Evolutionary conservation across 2,113 vertebrate genomes (phyloP), one percentile per base, ranked within the genome.

Genomic region (Ceyx cyanopectus): DNA sequence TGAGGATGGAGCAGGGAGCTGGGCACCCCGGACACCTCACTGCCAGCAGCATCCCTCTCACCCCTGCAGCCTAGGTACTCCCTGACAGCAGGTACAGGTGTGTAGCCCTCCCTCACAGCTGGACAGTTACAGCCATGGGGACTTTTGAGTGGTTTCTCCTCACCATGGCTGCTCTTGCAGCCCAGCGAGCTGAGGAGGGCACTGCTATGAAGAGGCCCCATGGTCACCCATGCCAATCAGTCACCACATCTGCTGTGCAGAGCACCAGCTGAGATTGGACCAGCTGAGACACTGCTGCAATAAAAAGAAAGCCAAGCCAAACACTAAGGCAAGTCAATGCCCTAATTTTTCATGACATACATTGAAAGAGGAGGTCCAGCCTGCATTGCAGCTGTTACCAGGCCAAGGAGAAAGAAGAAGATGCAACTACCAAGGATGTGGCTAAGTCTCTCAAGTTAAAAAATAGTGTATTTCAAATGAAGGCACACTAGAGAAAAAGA

Each of bases 111-210:
- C 68, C 27, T 81, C 0, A 0, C 30, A 51, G 45, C 29, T 15
- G 11, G n/a, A 10, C 0, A 0, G 9, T 54, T 74, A 27, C 14
- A 57, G 12, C 46, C 22, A 14, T 1, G 0, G 9, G 3, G 7
- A 10, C 22, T 80, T 75, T 48, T 4, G 46, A 14, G 51, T 46
- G 32, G 37, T 54, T 80, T 54, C 46, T 89, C 9, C 0, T n/a
- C 37, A 5, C n/a, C 29, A 41, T 11, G 60, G 56, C 50, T 89
- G 84, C 51, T 43, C 60, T 60, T 37, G 19, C 51, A 79, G 50
- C 62, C 27, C 48, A 22, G 6, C 0, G 3, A 43, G 26, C 26
- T 32, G n/a, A n/a, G n/a, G 54, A 79, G 19, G 21, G 37, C 58
- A 65, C 12, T 2, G 0, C 32, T n/a, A 45, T 12, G 27, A 61